A percentile compares a stretch with the other conserved stretches of the same genome.
Conservation (phyloP, 2,797 vertebrate species). For the Podarcis lilfordi region DNA sequence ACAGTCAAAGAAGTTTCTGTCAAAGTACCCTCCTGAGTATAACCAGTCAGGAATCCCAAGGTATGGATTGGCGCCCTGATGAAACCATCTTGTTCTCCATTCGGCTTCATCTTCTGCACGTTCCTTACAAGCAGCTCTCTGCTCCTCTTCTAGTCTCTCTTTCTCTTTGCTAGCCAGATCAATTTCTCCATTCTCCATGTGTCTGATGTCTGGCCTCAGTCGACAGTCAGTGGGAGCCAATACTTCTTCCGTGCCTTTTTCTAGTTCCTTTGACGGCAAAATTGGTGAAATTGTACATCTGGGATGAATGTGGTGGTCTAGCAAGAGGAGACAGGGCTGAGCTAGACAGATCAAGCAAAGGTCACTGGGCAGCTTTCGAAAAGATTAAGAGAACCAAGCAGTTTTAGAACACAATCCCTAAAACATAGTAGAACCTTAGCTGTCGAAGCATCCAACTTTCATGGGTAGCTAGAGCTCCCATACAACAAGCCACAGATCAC, state of each 20-base stretch:
- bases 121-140: constrained; percentile 89
- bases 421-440: too few species aligned
- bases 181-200: constrained; percentile 94
- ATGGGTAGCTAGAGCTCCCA: too few species aligned
- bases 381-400: too few species aligned
- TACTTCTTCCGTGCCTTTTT: constrained; percentile 84
- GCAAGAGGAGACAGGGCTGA: too few species aligned
- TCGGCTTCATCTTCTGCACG: constrained; percentile 85
- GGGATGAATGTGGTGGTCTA: too few species aligned
- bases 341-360: too few species aligned
- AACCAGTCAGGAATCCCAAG: constrained; percentile 90
- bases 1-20: constrained; percentile 90
- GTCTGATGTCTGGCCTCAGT: constrained; percentile 92
- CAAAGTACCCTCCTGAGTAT: constrained; percentile 93
- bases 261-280: constrained; percentile 94
- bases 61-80: constrained; percentile 86
- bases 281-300: constrained; percentile 99
- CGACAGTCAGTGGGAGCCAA: constrained; percentile 92
- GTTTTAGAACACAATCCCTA: too few species aligned
- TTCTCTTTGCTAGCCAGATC: constrained; percentile 92
- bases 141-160: constrained; percentile 94
- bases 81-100: constrained; percentile 95
- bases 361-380: too few species aligned
- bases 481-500: too few species aligned
- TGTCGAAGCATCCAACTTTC: too few species aligned